phyloP scores from a whole-genome alignment of 2,888 invertebrate species.

The Papilio demoleus region DNA sequence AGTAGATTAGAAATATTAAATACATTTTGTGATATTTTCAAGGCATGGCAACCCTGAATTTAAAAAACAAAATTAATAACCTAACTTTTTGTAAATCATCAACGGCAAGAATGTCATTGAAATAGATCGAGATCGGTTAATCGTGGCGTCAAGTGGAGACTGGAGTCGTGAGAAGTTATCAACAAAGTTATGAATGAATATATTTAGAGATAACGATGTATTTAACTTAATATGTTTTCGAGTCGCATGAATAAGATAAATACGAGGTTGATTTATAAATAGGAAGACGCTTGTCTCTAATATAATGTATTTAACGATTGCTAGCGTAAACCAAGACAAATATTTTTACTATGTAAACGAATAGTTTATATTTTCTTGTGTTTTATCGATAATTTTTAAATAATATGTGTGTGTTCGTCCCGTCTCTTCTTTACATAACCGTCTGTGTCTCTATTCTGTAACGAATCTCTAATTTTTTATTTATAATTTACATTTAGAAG shows the following conservation, averaged over 20 bases:
- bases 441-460: background rate
- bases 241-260: slow-evolving; percentile 46
- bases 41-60: background rate
- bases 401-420: no score
- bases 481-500: no score
- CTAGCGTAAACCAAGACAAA: background rate
- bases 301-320: slow-evolving; percentile 19
- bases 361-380: background rate
- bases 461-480: background rate
- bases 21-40: background rate
- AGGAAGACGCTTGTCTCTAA: slow-evolving; percentile 15
- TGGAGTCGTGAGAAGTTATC: slow-evolving; percentile 51
- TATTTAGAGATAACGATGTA: slow-evolving; percentile 48
- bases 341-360: slow-evolving; percentile 10
- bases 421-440: background rate
- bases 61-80: background rate
- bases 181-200: slow-evolving; percentile 57
- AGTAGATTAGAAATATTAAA: no score
- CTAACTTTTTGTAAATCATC: slow-evolving; percentile 10
- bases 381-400: no score
- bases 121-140: slow-evolving; percentile 41
- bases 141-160: slow-evolving; percentile 8
- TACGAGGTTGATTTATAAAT: slow-evolving; percentile 41
- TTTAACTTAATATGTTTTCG: slow-evolving; percentile 45
- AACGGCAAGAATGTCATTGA: slow-evolving; percentile 8